Base-by-base conservation (phyloP, 1,140 invertebrate species). In the Papilio glaucus region DNA sequence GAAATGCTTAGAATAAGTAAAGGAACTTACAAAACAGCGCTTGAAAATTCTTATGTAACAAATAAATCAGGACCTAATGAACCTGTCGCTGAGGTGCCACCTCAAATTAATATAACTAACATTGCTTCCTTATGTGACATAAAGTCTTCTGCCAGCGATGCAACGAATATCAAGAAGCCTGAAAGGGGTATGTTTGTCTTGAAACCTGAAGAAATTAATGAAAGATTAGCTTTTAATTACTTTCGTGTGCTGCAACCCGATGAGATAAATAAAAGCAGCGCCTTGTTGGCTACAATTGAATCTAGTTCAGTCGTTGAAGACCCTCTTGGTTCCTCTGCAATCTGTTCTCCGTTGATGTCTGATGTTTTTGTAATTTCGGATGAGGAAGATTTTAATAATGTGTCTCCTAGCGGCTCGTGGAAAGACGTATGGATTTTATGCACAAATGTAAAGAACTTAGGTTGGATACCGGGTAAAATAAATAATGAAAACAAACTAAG, bases 151-250 rank as follows among this genome's bases (percentile, higher is more conserved):
- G 7, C 0, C 24, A 38, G 12, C 5, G 37, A 67, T 24, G 21
- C 18, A 13, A 8, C 5, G 4, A 18, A 15, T 49, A 37, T 29
- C 13, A 69, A 72, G 63, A 77, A 77, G 68, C 13, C 49, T 10
- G 80, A 84, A 74, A 57, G 70, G 29, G 77, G 85, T 15, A 90
- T 91, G 88, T 82, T 88, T 74, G 74, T 91, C 69, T 79, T 91
- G 72, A 91, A 92, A 84, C 89, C 91, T 8, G 89, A 91, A 82
- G 88, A 93, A 83, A 92, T 93, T n/a, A 91, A 91, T 74, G 85
- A 85, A 78, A 83, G 81, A 76, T 72, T 69, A 37, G 45, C 45
- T 5, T 53, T 53, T 33, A 69, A 69, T 18, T 69, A 41, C 15
- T 69, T 69, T 69, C 45, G 67, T 33, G 5, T 69, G 13, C 33